phyloP scores from a whole-genome alignment of 2,797 vertebrate genomes.

The Enteromius afrohamiltoni region DNA sequence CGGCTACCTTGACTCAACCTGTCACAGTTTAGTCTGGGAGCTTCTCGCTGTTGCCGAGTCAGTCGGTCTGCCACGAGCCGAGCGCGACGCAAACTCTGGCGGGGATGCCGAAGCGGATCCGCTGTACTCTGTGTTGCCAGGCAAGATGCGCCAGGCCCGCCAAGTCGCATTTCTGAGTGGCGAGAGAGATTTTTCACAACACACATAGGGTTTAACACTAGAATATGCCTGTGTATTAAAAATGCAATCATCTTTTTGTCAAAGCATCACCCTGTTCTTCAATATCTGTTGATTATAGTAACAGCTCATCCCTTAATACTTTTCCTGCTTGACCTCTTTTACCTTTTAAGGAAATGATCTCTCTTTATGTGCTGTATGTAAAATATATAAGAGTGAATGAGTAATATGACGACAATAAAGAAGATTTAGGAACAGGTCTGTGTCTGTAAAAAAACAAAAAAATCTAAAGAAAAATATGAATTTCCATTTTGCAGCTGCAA shows the following conservation, averaged over 20 bases:
- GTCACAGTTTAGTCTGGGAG: conserved; percentile 68
- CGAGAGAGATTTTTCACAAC: not conserved
- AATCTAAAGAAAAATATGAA: not conserved
- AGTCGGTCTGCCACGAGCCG: conserved; percentile 60
- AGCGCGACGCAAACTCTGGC: conserved; percentile 63
- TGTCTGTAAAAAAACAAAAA: not conserved
- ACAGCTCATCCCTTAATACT: conserved; percentile 4
- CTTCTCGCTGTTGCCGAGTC: conserved; percentile 53
- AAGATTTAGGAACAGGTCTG: not conserved
- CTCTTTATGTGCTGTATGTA: not conserved
- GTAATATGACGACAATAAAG: not conserved
- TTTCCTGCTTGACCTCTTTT: not conserved
- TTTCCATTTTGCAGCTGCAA: not conserved
- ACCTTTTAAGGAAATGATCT: not conserved
- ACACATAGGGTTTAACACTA: not conserved
- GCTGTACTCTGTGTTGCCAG: conserved; percentile 64
- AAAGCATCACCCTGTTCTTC: not conserved
- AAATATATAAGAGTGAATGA: not conserved
- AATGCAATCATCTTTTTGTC: not conserved
- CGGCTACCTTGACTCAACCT: conserved; percentile 67
- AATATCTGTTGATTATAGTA: conserved; percentile 14
- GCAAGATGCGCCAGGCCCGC: conserved; percentile 67
- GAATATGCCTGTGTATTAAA: not conserved
- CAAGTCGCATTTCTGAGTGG: conserved; percentile 63
- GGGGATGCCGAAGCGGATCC: conserved; percentile 58